Evolutionary conservation across 1,140 invertebrate genomes (phyloP).

Genomic region (Caerostris darwini): DNA sequence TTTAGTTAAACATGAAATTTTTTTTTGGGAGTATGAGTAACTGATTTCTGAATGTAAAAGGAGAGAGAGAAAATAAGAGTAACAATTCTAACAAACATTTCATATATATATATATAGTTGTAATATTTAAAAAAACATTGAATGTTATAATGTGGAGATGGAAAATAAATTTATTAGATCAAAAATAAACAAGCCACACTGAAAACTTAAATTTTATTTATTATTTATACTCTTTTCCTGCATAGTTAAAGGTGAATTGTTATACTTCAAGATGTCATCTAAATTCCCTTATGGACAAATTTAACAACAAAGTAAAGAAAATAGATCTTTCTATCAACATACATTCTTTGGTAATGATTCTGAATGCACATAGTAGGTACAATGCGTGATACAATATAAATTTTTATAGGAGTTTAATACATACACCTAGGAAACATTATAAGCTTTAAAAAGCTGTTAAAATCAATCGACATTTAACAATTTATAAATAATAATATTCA

Average conservation of each 20-base stretch:
- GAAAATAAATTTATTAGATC: neutral
- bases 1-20: too few relatives aligned
- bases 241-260: conserved; percentile 69
- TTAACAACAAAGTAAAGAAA: conserved; percentile 72
- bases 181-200: neutral
- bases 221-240: conserved; percentile 56
- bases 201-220: conserved; percentile 70
- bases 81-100: too few relatives aligned
- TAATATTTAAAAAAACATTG: too few relatives aligned
- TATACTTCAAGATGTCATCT: conserved; percentile 59
- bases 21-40: too few relatives aligned
- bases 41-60: too few relatives aligned
- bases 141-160: too few relatives aligned
- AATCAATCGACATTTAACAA: neutral
- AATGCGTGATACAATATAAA: conserved; percentile 51
- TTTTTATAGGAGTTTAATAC: conserved; percentile 5
- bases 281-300: conserved; percentile 30
- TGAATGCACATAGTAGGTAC: conserved; percentile 52
- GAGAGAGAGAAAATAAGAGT: too few relatives aligned
- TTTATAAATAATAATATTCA: neutral
- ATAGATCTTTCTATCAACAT: conserved; percentile 47
- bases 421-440: neutral
- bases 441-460: neutral
- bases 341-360: conserved; percentile 53
- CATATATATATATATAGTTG: too few relatives aligned